These are phyloP conservation scores for Pantherophis vulpinus DNA, from an alignment of 2,797 vertebrate species.

Conservation along the genomic window DNA sequence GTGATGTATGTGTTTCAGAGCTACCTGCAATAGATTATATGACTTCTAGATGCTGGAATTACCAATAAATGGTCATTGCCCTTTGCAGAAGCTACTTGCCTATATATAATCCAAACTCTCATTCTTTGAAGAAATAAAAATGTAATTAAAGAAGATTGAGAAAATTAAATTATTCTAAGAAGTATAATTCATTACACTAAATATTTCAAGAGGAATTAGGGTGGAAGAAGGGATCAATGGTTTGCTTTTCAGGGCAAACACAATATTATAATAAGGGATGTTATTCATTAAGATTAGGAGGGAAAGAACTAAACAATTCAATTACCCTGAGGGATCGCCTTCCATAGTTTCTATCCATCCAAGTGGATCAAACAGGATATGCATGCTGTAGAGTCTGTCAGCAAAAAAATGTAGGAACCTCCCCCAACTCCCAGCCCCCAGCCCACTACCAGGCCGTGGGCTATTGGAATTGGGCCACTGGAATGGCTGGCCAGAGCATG, in stretches of 20 bases:
- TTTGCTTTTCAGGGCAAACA: not conserved
- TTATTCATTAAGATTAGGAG: not conserved
- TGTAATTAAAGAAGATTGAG: not conserved
- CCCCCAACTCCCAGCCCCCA: too few species aligned
- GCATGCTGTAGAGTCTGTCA: too few species aligned
- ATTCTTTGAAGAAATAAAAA: not conserved
- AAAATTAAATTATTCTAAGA: not conserved
- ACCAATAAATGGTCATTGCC: not conserved
- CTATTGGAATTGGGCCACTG: too few species aligned
- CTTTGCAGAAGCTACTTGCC: slow-evolving; percentile 20
- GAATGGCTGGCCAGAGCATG: too few species aligned
- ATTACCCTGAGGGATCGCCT: too few species aligned
- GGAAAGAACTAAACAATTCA: not conserved
- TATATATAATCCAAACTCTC: slow-evolving; percentile 1
- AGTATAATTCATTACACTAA: not conserved
- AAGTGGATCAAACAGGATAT: too few species aligned
- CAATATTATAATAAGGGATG: not conserved
- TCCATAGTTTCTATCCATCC: too few species aligned
- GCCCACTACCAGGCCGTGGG: too few species aligned
- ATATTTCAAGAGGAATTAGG: not conserved
- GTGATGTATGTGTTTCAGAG: not conserved
- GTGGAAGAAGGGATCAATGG: not conserved
- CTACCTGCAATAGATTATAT: not conserved
- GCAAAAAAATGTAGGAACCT: too few species aligned
- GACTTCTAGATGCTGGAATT: not conserved